These are phyloP conservation scores for Daboia siamensis DNA, from an alignment of 2,113 vertebrate species.

Conservation along the genomic window DNA sequence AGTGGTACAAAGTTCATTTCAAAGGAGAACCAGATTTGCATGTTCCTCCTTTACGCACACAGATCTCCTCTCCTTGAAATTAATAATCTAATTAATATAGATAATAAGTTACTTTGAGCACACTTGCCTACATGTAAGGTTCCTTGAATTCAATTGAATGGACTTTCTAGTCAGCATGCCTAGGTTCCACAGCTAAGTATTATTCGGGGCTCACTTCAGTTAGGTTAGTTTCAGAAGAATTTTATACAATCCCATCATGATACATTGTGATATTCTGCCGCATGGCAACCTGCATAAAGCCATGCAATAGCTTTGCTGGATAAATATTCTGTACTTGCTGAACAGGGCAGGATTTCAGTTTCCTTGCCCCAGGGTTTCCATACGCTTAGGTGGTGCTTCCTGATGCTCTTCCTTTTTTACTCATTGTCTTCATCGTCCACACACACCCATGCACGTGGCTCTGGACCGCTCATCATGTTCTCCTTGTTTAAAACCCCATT, in stretches of 20 bases:
- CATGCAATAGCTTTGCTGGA: not conserved
- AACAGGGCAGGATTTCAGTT: conserved; percentile 11
- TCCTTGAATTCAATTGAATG: not conserved
- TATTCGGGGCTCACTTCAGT: not conserved
- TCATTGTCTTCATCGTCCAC: conserved; percentile 61
- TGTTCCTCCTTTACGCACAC: not conserved
- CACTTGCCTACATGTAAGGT: not conserved
- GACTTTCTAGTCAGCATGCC: not conserved
- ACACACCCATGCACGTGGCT: conserved; percentile 62
- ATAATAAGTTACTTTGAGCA: not conserved
- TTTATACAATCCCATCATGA: not conserved
- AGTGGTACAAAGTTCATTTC: not conserved
- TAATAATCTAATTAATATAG: not conserved
- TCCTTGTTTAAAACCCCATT: conserved; percentile 73
- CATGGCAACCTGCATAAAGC: not conserved
- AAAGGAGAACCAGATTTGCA: not conserved
- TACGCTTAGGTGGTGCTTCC: conserved; percentile 52
- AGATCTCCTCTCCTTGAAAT: not conserved
- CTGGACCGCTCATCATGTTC: conserved; percentile 68
- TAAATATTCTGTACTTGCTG: not conserved
- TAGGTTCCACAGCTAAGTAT: not conserved
- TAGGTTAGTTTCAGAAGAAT: not conserved
- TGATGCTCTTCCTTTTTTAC: conserved; percentile 63
- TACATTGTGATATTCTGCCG: not conserved
- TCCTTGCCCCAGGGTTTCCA: conserved; percentile 47